Percentiles rank a stretch among this genome's conserved stretches.
These are phyloP conservation scores for Hypselothyrea guttata DNA, from an alignment of 2,888 invertebrate species.

Conservation along the genomic window DNA sequence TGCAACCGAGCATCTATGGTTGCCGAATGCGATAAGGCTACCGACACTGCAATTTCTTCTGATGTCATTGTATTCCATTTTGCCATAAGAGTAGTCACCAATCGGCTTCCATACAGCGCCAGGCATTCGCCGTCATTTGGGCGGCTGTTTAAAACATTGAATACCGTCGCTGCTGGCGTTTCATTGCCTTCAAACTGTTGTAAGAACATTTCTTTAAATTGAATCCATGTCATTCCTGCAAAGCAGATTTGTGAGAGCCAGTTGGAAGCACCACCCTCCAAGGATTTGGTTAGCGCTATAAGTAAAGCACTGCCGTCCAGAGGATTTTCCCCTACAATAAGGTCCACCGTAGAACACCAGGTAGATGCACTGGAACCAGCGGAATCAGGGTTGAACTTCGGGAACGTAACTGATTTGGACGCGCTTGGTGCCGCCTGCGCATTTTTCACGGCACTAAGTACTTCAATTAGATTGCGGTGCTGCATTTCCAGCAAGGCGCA, in stretches of 20 bases:
- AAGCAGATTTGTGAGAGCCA: conserved; percentile 14
- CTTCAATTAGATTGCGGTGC: conserved; percentile 5
- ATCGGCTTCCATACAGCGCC: conserved; percentile 4
- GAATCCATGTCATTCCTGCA: conserved; percentile 10
- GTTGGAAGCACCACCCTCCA: conserved; percentile 23
- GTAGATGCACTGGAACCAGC: conserved; percentile 10
- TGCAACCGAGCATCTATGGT: background rate
- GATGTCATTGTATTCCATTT: conserved; percentile 6
- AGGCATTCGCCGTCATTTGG: conserved; percentile 7
- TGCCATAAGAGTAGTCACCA: conserved; percentile 6
- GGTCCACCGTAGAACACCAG: conserved; percentile 15
- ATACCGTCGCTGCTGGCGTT: conserved; percentile 10
- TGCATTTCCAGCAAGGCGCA: conserved; percentile 1
- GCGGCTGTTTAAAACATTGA: conserved; percentile 8
- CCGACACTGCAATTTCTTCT: conserved; percentile 2
- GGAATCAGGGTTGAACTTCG: conserved; percentile 17
- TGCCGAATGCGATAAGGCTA: background rate
- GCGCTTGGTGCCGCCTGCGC: conserved; percentile 1
- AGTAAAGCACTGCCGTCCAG: conserved; percentile 12
- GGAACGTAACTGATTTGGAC: background rate
- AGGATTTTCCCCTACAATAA: conserved; percentile 7
- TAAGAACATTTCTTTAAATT: conserved; percentile 26
- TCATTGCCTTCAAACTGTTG: conserved; percentile 15
- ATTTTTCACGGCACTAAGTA: conserved; percentile 1
- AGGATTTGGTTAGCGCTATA: conserved; percentile 21